Conservation (phyloP, 1,140 invertebrate genomes). For the Meloidogyne exigua region DNA sequence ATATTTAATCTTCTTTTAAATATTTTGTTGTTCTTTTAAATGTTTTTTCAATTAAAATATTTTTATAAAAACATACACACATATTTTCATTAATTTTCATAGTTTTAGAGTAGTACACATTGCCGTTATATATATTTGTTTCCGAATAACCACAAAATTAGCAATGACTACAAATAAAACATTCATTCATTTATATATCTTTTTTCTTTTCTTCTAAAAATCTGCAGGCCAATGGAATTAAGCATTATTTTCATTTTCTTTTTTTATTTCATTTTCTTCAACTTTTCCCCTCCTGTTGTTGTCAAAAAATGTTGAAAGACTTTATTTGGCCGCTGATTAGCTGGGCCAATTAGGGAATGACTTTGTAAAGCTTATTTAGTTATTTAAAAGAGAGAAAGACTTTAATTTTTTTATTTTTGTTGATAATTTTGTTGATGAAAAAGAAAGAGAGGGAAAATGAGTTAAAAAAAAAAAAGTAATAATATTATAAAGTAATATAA, state of each 20-base stretch:
- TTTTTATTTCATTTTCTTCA: neutral
- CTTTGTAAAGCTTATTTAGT: neutral
- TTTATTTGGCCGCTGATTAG: conserved; percentile 4
- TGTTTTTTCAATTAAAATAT: conserved; percentile 3
- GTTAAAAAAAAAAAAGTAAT: no score
- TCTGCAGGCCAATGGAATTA: neutral
- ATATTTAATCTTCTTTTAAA: no score
- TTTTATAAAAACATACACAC: no score
- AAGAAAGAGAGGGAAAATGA: neutral
- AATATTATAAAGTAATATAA: no score
- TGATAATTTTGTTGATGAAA: conserved; percentile 5
- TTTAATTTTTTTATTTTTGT: conserved; percentile 3
- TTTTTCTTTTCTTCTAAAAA: neutral
- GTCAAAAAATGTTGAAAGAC: conserved; percentile 4
- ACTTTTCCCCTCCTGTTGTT: neutral
- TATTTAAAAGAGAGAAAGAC: neutral
- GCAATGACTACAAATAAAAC: no score
- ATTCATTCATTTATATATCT: no score
- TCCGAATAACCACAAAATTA: neutral
- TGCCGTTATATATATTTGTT: neutral
- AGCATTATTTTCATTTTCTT: neutral
- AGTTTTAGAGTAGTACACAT: neutral
- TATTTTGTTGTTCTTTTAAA: neutral
- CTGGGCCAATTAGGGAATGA: neutral
- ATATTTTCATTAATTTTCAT: neutral